phyloP scores from a whole-genome alignment of 2,113 vertebrate genomes.

The Spizaetus ornatus region DNA sequence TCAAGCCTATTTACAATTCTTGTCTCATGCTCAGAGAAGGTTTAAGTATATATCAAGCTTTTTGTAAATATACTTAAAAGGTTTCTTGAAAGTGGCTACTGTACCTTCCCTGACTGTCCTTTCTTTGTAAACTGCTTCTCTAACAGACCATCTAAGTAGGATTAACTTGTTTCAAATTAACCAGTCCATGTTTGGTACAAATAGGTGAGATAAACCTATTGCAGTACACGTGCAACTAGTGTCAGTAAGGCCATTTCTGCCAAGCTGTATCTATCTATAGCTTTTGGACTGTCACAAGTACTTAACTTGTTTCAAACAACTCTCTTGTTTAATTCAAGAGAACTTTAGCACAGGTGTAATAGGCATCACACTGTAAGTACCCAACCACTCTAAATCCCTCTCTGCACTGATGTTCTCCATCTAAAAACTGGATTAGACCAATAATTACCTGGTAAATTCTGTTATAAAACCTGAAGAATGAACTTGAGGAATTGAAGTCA shows the following conservation, averaged over 20 bases:
- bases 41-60: not conserved
- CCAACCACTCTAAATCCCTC: not conserved
- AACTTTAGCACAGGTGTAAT: not conserved
- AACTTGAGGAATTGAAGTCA: not conserved
- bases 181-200: not conserved
- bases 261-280: not conserved
- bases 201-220: not conserved
- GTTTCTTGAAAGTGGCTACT: not conserved
- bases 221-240: not conserved
- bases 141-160: not conserved
- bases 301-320: not conserved
- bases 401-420: not conserved
- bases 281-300: not conserved
- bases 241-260: not conserved
- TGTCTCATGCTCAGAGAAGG: not conserved
- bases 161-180: not conserved
- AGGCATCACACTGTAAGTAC: not conserved
- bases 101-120: not conserved
- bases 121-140: not conserved
- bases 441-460: not conserved
- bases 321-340: not conserved
- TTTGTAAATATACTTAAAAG: not conserved
- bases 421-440: not conserved
- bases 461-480: not conserved
- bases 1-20: not conserved